Base-by-base conservation (phyloP, 2,888 invertebrate species). In the Creontiades dilutus region DNA sequence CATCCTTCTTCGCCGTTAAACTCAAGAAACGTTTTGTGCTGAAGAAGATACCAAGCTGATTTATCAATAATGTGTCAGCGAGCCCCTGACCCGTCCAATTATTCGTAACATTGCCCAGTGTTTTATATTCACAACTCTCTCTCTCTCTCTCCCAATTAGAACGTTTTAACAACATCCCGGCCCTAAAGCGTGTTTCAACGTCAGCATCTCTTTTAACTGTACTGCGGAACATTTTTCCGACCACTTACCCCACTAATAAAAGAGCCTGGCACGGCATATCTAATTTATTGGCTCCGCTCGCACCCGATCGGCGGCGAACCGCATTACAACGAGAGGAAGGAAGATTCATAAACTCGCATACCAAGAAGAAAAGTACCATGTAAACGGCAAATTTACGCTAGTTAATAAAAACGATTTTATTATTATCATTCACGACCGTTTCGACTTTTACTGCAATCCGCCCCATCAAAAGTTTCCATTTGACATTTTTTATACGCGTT, bases 321-420 rank as follows among this genome's bases (percentile, higher is more conserved):
- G 9, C 68, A 23, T 23, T 19, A 68, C 23, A 23, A 68, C 37
- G 37, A 37, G 37, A 37, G 23, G 23, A 68, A 68, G 9, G 23
- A 19, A 68, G 11, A 23, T 5, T 68, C 68, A 23, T 68, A 68
- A 68, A 23, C 68, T 68, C 68, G 68, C 68, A 68, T 68, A 23
- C 23, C 68, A 19, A 0, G 19, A 27, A 12, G 23, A 68, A 68
- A 78, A 37, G 78, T 78, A 78, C 78, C 78, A 47, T 78, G 78
- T 78, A 46, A 46, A 78, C 16, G 47, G 78, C 46, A 47, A 78
- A 78, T 78, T 78, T 78, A 78, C 78, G 78, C 78, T 46, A 19
- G 47, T 78, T 78, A 78, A 78, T 78, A 78, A 78, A 78, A 78
- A n/a, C 78, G 7, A 47, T 78, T 46, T 78, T 47, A 78, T 78